Evolutionary conservation across 2,888 invertebrate genomes (phyloP).

Genomic region (Plebejus argus): DNA sequence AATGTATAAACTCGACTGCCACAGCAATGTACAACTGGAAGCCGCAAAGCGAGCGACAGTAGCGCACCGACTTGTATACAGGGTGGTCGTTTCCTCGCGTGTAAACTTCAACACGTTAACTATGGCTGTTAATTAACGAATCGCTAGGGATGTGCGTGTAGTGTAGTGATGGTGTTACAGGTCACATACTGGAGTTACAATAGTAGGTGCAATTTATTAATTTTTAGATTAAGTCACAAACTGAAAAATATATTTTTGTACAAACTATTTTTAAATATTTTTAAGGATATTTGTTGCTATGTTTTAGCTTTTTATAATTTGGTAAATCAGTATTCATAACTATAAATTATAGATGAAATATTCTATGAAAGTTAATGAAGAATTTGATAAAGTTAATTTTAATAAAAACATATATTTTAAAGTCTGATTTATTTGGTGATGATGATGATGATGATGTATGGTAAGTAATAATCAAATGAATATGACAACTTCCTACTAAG

Average conservation of each 20-base stretch:
- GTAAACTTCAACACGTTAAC: conserved; percentile 33
- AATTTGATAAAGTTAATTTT: no score
- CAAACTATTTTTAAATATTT: not conserved
- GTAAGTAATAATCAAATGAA: not conserved
- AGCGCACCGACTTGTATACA: not conserved
- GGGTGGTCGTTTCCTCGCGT: conserved; percentile 18
- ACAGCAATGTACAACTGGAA: not conserved
- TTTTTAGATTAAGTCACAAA: not conserved
- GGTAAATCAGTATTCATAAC: no score
- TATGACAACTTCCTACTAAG: not conserved
- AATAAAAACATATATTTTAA: no score
- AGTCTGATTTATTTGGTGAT: no score
- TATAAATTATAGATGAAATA: no score
- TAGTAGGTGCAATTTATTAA: conserved; percentile 36
- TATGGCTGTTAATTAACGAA: conserved; percentile 29
- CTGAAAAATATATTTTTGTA: not conserved
- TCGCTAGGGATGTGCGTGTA: conserved; percentile 18
- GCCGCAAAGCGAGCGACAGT: not conserved
- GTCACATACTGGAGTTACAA: conserved; percentile 35
- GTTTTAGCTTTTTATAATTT: no score
- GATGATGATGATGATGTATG: no score
- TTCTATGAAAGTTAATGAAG: no score
- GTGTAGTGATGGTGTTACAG: conserved; percentile 38
- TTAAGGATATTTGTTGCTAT: no score
- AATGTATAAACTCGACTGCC: not conserved